These are phyloP conservation scores for Argyresthia goedartella DNA, from an alignment of 2,888 invertebrate genomes.

Conservation along the genomic window DNA sequence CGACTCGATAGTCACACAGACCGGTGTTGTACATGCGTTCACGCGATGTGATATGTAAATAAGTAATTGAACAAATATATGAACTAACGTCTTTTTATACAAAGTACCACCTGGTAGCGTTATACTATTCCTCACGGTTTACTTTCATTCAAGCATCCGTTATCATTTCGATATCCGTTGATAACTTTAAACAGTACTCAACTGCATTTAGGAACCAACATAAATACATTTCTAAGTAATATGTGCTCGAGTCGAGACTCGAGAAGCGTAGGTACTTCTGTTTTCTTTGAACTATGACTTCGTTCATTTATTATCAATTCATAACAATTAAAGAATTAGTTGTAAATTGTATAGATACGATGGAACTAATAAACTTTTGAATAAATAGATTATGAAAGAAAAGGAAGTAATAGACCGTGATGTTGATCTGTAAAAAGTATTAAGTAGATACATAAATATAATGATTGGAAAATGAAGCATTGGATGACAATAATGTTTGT, in stretches of 20 bases:
- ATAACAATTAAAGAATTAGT: slow-evolving; percentile 21
- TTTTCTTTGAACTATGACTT: background rate
- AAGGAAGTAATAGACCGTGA: slow-evolving; percentile 24
- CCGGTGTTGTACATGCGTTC: slow-evolving; percentile 22
- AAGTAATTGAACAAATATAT: slow-evolving; percentile 18
- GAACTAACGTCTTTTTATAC: slow-evolving; percentile 48
- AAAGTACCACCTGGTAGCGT: slow-evolving; percentile 15
- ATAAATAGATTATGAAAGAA: slow-evolving; percentile 13
- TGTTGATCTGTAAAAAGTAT: slow-evolving; percentile 55
- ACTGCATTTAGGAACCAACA: no score
- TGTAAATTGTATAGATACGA: slow-evolving; percentile 46
- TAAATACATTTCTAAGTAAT: no score
- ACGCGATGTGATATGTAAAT: slow-evolving; percentile 56
- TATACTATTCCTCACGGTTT: background rate
- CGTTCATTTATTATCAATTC: no score
- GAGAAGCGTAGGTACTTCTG: background rate
- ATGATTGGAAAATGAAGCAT: slow-evolving; percentile 58
- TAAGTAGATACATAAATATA: slow-evolving; percentile 34
- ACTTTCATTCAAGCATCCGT: background rate
- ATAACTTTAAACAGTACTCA: background rate
- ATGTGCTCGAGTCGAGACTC: no score
- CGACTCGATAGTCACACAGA: slow-evolving; percentile 6
- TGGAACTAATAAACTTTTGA: slow-evolving; percentile 23
- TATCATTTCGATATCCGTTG: background rate
- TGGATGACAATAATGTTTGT: slow-evolving; percentile 70